Base-by-base conservation (phyloP, 2,797 vertebrate species). In the Pangasius sanitwongsei region DNA sequence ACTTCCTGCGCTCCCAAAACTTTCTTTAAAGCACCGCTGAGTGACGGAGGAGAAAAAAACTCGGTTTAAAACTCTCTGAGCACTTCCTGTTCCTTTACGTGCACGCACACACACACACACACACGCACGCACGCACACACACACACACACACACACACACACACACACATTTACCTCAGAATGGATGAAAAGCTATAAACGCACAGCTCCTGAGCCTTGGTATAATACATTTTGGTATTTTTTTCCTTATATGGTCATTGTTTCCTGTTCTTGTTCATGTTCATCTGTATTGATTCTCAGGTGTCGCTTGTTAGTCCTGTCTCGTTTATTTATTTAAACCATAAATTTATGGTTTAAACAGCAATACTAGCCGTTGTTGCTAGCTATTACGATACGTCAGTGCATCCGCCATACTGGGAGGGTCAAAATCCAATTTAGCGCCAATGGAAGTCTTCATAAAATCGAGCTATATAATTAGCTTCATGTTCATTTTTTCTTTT, bases 91-190 rank as follows among this genome's bases (percentile, higher is more conserved):
- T 83, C 57, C 18, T 44, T 44, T n/a, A 83, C 12, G 5, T 1
- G 5, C 55, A 61, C 55, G 37, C 78, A 57, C 78, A 81, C n/a
- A 81, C 78, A 81, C 78, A 81, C 78, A 82, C 78, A 81, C 55
- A 82, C 34, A 80, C 77, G 34, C 48, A 78, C 74, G 28, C 23
- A 72, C 16, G 37, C 69, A 70, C 70, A 72, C 34, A 78, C 75
- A 31, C 48, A 31, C 75, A 77, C 44, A 75, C 37, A 74, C 70
- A 74, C 70, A 72, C 37, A 44, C 70, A 44, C 70, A 44, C 70
- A 28, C 72, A 48, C 72, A 48, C 72, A 67, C 89, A 77, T 20
- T 72, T 41, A 41, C 7, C 70, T 41, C 74, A 53, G 16, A 53
- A 77, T 77, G 48, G 28, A 16, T 13, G 44, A 44, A 53, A 77